Conservation (phyloP, 2,888 invertebrate genomes). For the Steinernema hermaphroditum region DNA sequence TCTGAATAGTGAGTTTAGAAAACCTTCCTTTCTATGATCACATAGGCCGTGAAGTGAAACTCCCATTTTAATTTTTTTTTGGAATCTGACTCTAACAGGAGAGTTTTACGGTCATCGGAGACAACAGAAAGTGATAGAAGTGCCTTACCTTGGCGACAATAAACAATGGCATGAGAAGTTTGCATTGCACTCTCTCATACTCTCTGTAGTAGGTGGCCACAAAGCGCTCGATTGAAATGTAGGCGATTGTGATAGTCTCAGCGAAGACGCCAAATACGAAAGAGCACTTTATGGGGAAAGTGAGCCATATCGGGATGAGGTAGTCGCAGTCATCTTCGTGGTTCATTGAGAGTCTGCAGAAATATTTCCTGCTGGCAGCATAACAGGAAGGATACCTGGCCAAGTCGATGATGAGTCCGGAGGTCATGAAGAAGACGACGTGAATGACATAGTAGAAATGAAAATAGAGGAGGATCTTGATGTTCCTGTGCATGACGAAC, state of each 20-base stretch:
- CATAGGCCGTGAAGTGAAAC: too few species aligned
- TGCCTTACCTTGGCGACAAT: not conserved
- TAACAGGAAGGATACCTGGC: not conserved
- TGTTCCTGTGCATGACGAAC: conserved; percentile 12
- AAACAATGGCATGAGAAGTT: not conserved
- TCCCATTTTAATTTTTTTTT: too few species aligned
- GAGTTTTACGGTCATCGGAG: too few species aligned
- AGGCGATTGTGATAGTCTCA: conserved; percentile 4
- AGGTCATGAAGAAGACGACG: not conserved
- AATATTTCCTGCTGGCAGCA: not conserved
- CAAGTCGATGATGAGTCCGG: not conserved
- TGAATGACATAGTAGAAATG: conserved; percentile 13
- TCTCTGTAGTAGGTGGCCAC: conserved; percentile 4
- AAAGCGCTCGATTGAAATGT: conserved; percentile 3
- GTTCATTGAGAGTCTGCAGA: not conserved
- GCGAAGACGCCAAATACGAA: conserved; percentile 12
- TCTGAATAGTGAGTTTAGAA: not conserved
- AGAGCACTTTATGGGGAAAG: not conserved
- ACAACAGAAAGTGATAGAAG: too few species aligned
- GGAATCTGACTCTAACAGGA: too few species aligned
- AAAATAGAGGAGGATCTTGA: not conserved
- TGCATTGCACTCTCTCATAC: conserved; percentile 1
- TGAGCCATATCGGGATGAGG: not conserved
- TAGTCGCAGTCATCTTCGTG: conserved; percentile 14
- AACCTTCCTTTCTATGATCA: too few species aligned